Percentiles rank a stretch among this genome's conserved stretches.
Evolutionary conservation across 1,140 invertebrate species (phyloP).

Genomic region (Eubasilissa regina): DNA sequence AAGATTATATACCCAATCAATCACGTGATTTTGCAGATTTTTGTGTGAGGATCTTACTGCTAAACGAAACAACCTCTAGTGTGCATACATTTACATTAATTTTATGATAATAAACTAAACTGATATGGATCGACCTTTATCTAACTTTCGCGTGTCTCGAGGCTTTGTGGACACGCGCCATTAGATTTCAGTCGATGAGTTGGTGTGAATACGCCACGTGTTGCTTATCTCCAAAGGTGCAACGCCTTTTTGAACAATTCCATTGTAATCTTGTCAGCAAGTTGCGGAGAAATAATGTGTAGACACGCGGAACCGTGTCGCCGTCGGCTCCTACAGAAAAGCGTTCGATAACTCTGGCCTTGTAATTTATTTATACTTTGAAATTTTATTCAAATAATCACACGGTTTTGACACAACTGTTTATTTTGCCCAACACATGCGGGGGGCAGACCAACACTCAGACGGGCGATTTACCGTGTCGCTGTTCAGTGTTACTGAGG

Average conservation of each 20-base stretch:
- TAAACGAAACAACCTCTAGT: too few species aligned
- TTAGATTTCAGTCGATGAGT: background rate
- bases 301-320: too few species aligned
- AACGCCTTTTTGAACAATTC: background rate
- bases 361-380: slow-evolving; percentile 25
- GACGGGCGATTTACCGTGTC: background rate
- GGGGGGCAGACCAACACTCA: background rate
- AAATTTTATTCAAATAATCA: slow-evolving; percentile 29
- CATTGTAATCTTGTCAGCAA: slow-evolving; percentile 7
- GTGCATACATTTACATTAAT: too few species aligned
- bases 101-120: too few species aligned
- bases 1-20: too few species aligned
- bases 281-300: too few species aligned
- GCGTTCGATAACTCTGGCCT: slow-evolving; percentile 21
- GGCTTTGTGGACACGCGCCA: too few species aligned
- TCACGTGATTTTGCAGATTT: too few species aligned
- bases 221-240: background rate
- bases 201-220: background rate
- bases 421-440: slow-evolving; percentile 20
- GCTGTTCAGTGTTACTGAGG: too few species aligned
- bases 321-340: background rate
- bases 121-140: too few species aligned
- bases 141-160: too few species aligned
- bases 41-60: too few species aligned
- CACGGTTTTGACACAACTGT: slow-evolving; percentile 5